These are phyloP conservation scores for Hesperia comma DNA, from an alignment of 2,888 invertebrate genomes.

Conservation along the genomic window DNA sequence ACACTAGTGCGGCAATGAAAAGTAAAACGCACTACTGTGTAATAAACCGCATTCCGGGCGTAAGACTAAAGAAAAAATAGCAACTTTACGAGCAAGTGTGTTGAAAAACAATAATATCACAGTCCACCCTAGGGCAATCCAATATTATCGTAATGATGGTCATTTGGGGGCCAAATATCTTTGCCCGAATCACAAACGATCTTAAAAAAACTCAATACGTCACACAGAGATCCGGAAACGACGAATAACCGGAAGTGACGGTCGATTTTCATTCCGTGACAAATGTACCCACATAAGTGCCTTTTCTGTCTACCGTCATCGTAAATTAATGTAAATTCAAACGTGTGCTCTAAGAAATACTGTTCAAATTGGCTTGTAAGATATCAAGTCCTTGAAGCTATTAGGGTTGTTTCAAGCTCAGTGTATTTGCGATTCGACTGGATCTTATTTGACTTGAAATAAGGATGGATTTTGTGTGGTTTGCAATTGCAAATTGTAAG, in stretches of 20 bases:
- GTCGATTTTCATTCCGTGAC: conserved; percentile 62
- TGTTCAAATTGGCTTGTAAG: conserved; percentile 16
- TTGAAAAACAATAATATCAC: not conserved
- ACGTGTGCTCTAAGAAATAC: not conserved
- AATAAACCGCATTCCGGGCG: too few species aligned
- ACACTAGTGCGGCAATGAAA: too few species aligned
- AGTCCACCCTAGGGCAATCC: not conserved
- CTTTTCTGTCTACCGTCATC: not conserved
- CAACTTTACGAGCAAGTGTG: too few species aligned
- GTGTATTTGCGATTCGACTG: conserved; percentile 8
- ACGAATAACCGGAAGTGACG: conserved; percentile 57
- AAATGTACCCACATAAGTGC: conserved; percentile 51
- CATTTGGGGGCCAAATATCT: conserved; percentile 19
- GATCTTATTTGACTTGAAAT: not conserved
- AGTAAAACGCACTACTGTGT: too few species aligned
- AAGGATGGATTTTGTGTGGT: conserved; percentile 12
- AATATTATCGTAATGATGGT: conserved; percentile 21
- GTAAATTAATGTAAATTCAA: not conserved
- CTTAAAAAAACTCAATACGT: conserved; percentile 32
- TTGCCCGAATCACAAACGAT: conserved; percentile 13
- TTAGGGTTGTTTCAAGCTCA: not conserved
- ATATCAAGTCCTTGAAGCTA: not conserved
- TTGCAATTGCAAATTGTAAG: conserved; percentile 6
- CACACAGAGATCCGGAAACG: conserved; percentile 42
- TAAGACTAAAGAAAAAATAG: too few species aligned